Evolutionary conservation across 1,140 invertebrate genomes (phyloP).

Genomic region (Polyergus mexicanus): DNA sequence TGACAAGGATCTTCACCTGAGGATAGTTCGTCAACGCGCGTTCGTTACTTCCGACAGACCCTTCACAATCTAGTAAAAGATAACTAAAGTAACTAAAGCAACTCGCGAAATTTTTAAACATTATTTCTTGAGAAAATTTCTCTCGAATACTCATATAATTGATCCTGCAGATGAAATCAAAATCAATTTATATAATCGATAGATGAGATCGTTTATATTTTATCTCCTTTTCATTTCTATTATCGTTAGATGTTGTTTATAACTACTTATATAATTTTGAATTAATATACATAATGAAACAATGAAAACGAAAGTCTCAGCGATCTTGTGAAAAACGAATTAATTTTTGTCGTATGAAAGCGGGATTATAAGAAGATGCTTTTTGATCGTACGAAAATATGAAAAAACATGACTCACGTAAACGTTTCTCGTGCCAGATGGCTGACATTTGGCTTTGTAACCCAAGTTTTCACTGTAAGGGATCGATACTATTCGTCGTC

Average conservation of each 20-base stretch:
- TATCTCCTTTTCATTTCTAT: too few relatives aligned
- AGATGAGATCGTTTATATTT: too few relatives aligned
- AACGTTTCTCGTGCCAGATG: slow-evolving; percentile 22
- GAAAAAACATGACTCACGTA: slow-evolving; percentile 9
- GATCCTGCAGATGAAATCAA: background rate
- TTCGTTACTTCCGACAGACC: background rate
- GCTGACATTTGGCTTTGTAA: slow-evolving; percentile 52
- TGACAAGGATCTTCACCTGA: background rate
- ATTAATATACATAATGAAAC: background rate
- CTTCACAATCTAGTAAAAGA: background rate
- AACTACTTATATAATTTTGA: too few relatives aligned
- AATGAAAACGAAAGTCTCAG: background rate
- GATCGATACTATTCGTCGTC: slow-evolving; percentile 64
- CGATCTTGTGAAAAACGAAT: background rate
- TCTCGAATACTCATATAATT: background rate
- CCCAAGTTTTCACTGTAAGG: slow-evolving; percentile 42
- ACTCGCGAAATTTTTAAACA: background rate
- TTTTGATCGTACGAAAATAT: background rate
- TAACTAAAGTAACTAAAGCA: background rate
- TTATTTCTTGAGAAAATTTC: background rate
- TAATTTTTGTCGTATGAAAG: background rate
- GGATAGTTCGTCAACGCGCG: background rate
- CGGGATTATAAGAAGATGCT: background rate
- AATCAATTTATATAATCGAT: too few relatives aligned
- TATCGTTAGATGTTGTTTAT: too few relatives aligned